Base-by-base conservation (phyloP, 2,113 vertebrate species). In the Petrocephalus microphthalmus region DNA sequence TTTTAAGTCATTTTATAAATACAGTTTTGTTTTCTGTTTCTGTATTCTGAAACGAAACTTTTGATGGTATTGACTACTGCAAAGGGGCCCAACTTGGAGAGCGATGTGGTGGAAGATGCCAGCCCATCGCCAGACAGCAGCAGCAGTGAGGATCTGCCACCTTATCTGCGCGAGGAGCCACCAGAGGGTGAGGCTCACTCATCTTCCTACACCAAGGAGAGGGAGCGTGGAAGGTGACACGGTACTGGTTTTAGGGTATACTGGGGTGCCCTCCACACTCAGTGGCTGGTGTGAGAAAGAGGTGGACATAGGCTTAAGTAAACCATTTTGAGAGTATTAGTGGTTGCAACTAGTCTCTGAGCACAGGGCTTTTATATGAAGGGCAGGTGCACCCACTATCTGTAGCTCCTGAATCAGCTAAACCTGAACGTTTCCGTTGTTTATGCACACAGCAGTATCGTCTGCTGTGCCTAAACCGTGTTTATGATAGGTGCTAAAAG, bases 91-190 rank as follows among this genome's bases (percentile, higher is more conserved):
- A 91, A 85, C 78, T 2, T 89, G 81, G 91, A 91, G 20, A 84
- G 89, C 5, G 92, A 92, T 25, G 88, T 89, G 37, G 90, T 88
- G 10, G 92, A 91, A 57, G 90, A 92, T 51, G 88, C 17, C 17
- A 57, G 74, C 25, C 83, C 88, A 78, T 87, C 90, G 81, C 87
- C 85, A n/a, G 87, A 86, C 2, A 88, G 92, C 51, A 81, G 29
- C 4, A 89, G 74, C 37, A 84, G 25, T 11, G 91, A 93, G 3
- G 92, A 93, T 45, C 89, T 93, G 25, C 93, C 93, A 33, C 91
- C 91, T 1, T 93, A 92, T 60, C 89, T 93, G 20, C 90, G 89
- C 13, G 92, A 93, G 85, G 93, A 93, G 37, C 92, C 93, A 87
- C 92, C 91, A 19, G 91, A 92, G 52, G 93, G 93, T 92, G 86